Base-by-base conservation (phyloP, 2,113 vertebrate species). In the Arvicanthis niloticus region DNA sequence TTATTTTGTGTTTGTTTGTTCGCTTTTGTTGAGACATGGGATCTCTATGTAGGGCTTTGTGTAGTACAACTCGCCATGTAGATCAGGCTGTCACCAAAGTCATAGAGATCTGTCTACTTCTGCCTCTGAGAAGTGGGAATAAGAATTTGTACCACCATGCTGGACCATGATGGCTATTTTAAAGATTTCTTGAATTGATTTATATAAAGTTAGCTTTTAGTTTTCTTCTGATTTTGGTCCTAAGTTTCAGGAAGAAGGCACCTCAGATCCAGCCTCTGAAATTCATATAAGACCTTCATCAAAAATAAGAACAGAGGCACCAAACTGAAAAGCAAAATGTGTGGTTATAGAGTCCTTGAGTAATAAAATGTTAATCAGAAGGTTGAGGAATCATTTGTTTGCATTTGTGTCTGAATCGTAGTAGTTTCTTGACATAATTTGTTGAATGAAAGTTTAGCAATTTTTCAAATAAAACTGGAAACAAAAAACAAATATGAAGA, bases 381-480 rank as follows among this genome's bases (percentile, higher is more conserved):
- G 10, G 31, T 26, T 60, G 29, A 84, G 37, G 4, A 26, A 73
- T 88, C 45, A 73, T 31, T 88, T 88, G 42, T 37, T 22, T 58
- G 65, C 53, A 11, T 56, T 29, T 13, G 19, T 29, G 13, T 80
- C 45, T 80, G 65, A 70, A 67, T 82, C 16, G 77, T n/a, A 72
- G 22, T 0, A 77, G 8, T 26, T 92, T 62, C 26, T 87, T 53
- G 81, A 84, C 72, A 89, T 48, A 70, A 48, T 90, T 70, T 96
- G 37, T 73, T 60, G 48, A 85, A 31, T 88, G 80, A 72, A 85
- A 75, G 40, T 80, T 77, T 53, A 95, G 37, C 7, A 70, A 58
- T 58, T 89, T 93, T 91, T 62, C 65, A 70, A 91, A 95, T 67
- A 65, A 70, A 84, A 90, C 31, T 75, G 45, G 48, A 10, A 92